Conservation (phyloP, 2,797 vertebrate species). For the Eidolon dupreanum region DNA sequence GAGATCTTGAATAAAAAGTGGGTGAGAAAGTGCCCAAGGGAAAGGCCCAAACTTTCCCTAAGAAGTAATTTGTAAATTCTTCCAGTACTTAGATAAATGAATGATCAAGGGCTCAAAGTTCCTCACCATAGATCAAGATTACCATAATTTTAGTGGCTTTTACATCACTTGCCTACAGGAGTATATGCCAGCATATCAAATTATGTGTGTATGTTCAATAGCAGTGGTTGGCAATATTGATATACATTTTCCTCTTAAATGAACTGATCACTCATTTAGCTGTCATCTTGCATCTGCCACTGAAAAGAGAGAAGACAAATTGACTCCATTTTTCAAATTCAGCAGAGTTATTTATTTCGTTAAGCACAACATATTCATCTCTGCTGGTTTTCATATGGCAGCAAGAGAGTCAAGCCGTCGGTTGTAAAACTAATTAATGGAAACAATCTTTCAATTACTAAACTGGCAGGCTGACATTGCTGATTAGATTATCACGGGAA, state of each 20-base stretch:
- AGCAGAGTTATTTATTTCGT: slow-evolving; percentile 74
- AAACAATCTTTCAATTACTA: slow-evolving; percentile 71
- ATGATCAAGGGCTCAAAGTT: slow-evolving; percentile 8
- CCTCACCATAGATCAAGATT: slow-evolving; percentile 52
- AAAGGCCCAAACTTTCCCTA: not conserved
- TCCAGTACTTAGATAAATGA: slow-evolving; percentile 30
- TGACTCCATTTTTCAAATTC: slow-evolving; percentile 69
- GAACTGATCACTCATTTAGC: slow-evolving; percentile 72
- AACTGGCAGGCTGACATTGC: slow-evolving; percentile 59
- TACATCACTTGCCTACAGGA: slow-evolving; percentile 52
- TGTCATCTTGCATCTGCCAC: slow-evolving; percentile 68
- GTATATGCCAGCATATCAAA: slow-evolving; percentile 55
- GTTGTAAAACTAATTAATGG: slow-evolving; percentile 73
- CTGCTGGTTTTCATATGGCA: slow-evolving; percentile 60
- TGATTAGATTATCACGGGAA: slow-evolving; percentile 70
- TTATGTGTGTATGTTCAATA: slow-evolving; percentile 53
- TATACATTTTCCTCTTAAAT: slow-evolving; percentile 69
- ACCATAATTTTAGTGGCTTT: slow-evolving; percentile 60
- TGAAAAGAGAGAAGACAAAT: slow-evolving; percentile 74
- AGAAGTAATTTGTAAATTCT: slow-evolving; percentile 28
- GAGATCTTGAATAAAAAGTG: not conserved
- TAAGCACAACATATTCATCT: slow-evolving; percentile 72
- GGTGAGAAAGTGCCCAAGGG: not conserved
- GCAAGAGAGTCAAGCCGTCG: slow-evolving; percentile 32
- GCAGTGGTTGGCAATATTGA: slow-evolving; percentile 64